Percentiles rank a stretch among this genome's conserved stretches.
phyloP scores from a whole-genome alignment of 2,113 vertebrate species.

The Nerophis ophidion region DNA sequence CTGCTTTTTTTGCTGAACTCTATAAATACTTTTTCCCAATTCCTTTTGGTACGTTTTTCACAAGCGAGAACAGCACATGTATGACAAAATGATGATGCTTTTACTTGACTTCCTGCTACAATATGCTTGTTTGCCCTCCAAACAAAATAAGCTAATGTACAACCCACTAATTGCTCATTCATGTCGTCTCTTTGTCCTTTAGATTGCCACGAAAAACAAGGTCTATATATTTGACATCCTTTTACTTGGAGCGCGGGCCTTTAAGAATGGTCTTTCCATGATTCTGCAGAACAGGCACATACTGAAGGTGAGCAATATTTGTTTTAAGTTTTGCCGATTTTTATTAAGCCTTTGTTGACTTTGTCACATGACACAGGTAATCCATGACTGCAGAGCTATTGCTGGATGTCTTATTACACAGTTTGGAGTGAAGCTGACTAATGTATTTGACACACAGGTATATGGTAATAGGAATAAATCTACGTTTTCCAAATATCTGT shows the following conservation, averaged over 20 bases:
- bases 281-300: constrained; percentile 79
- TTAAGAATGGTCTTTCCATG: constrained; percentile 84
- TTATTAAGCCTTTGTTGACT: background rate
- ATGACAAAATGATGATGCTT: too few relatives aligned
- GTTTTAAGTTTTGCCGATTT: background rate
- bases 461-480: background rate
- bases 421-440: constrained; percentile 75
- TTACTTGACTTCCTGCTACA: too few relatives aligned
- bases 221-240: constrained; percentile 87
- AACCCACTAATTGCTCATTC: background rate
- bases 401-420: constrained; percentile 76
- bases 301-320: constrained; percentile 73
- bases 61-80: too few relatives aligned
- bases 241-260: constrained; percentile 77
- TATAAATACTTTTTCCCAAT: too few relatives aligned
- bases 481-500: background rate
- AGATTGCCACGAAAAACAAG: constrained; percentile 77
- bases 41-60: too few relatives aligned
- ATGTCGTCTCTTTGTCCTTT: background rate
- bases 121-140: too few relatives aligned
- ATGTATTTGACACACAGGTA: constrained; percentile 87
- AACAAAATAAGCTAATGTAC: background rate
- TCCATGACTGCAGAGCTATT: constrained; percentile 79
- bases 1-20: too few relatives aligned
- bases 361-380: constrained; percentile 67